Conservation (phyloP, 2,797 vertebrate species). For the Molossus molossus region DNA sequence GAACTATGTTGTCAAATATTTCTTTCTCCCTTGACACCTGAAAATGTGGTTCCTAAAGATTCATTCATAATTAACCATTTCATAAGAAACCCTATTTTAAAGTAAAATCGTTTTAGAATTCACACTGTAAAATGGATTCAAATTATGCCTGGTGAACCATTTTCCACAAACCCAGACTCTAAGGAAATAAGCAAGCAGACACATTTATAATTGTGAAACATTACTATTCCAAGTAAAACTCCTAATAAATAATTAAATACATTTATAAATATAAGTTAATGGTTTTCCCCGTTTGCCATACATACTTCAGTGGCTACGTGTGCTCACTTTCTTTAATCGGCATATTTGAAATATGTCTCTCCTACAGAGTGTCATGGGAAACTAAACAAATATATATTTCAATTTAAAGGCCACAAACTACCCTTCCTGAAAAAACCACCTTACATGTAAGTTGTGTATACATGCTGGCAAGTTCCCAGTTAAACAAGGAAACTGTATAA, state of each 20-base stretch:
- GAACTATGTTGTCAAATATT: slow-evolving; percentile 75
- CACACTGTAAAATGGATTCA: slow-evolving; percentile 61
- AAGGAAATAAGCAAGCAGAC: slow-evolving; percentile 41
- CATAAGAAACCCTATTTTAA: slow-evolving; percentile 62
- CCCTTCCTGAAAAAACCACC: background rate
- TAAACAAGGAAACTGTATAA: background rate
- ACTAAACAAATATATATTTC: background rate
- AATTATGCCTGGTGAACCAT: slow-evolving; percentile 52
- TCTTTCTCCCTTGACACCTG: slow-evolving; percentile 62
- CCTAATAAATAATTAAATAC: slow-evolving; percentile 55
- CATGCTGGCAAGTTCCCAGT: background rate
- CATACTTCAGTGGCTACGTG: background rate
- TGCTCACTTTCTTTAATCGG: slow-evolving; percentile 6
- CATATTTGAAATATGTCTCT: background rate
- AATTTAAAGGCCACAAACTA: background rate
- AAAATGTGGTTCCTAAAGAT: slow-evolving; percentile 66
- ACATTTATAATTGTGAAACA: slow-evolving; percentile 44
- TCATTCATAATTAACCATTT: slow-evolving; percentile 80
- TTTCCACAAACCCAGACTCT: background rate
- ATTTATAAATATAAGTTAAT: background rate
- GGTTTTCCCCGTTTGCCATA: background rate
- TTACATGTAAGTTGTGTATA: background rate
- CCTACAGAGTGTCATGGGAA: background rate
- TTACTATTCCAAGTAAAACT: slow-evolving; percentile 36
- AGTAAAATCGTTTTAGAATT: slow-evolving; percentile 71